These are phyloP conservation scores for Cyclina sinensis DNA, from an alignment of 1,140 invertebrate genomes.

Conservation along the genomic window DNA sequence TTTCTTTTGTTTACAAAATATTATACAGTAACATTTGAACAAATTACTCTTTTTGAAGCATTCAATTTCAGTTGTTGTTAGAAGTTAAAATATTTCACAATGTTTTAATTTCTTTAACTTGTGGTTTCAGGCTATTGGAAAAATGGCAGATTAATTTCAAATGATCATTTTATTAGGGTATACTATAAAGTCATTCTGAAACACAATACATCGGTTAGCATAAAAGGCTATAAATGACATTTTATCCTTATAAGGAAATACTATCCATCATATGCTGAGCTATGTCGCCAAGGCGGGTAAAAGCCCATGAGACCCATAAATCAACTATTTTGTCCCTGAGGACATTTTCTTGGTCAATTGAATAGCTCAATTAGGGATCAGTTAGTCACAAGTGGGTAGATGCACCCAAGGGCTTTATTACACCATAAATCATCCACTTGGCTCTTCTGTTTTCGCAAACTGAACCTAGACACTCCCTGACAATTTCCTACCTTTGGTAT, in stretches of 20 bases:
- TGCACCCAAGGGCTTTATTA: conserved; percentile 38
- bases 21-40: background rate
- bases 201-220: background rate
- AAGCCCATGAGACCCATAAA: conserved; percentile 24
- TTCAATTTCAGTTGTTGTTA: background rate
- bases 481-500: background rate
- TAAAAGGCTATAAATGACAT: conserved; percentile 24
- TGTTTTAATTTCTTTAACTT: conserved; percentile 16
- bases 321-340: conserved; percentile 26
- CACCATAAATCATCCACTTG: conserved; percentile 30
- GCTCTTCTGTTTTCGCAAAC: no score
- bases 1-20: conserved; percentile 8
- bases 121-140: background rate
- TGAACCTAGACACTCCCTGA: no score
- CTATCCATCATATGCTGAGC: conserved; percentile 5
- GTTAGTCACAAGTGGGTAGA: conserved; percentile 38
- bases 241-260: conserved; percentile 19
- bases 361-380: conserved; percentile 40
- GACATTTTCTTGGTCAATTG: conserved; percentile 36
- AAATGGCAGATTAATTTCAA: conserved; percentile 19
- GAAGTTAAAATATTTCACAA: background rate
- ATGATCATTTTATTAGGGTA: conserved; percentile 18
- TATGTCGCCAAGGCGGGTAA: conserved; percentile 23
- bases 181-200: background rate
- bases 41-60: background rate